These are phyloP conservation scores for Azemiops feae DNA, from an alignment of 2,113 vertebrate genomes.

Conservation along the genomic window DNA sequence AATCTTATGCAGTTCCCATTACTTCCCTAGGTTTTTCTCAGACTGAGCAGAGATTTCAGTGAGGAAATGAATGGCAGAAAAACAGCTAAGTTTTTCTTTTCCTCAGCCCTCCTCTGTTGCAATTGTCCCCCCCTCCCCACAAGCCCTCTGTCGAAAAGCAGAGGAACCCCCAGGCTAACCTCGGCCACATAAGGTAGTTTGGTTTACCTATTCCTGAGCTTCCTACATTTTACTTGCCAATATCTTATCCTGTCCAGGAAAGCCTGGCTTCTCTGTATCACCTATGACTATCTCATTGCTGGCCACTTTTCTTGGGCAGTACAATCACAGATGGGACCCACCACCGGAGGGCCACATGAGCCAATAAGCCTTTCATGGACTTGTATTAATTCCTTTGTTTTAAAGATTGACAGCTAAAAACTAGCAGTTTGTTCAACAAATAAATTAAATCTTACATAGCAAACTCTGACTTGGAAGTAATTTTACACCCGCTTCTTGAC, in stretches of 20 bases:
- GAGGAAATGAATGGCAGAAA: neutral
- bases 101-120: neutral
- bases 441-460: conserved; percentile 19
- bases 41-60: neutral
- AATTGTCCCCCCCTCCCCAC: neutral
- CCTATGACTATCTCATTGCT: neutral
- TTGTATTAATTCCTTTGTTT: neutral
- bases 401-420: conserved; percentile 14
- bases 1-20: neutral
- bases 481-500: neutral
- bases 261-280: neutral
- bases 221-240: neutral
- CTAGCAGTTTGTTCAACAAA: conserved; percentile 5
- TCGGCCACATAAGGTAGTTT: neutral
- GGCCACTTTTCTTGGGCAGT: neutral
- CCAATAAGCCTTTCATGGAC: neutral
- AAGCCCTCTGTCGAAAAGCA: neutral
- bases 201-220: neutral
- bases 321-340: neutral
- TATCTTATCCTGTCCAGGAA: neutral
- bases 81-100: neutral
- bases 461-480: neutral
- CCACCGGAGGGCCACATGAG: neutral
- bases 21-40: neutral
- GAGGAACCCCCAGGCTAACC: neutral